These are phyloP conservation scores for Rana temporaria DNA, from an alignment of 2,113 vertebrate species.

Conservation along the genomic window DNA sequence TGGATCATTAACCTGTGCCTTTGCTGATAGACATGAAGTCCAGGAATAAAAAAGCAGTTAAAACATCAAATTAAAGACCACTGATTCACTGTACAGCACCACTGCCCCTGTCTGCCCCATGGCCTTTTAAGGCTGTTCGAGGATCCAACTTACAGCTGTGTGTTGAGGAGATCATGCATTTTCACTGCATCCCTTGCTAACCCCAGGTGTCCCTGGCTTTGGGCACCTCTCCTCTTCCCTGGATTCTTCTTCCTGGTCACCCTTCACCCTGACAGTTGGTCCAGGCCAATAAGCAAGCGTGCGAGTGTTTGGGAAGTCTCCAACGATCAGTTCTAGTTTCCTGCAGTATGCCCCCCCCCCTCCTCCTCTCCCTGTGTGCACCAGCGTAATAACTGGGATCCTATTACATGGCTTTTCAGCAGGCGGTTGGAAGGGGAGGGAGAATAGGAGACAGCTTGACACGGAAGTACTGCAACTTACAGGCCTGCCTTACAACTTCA, in stretches of 20 bases:
- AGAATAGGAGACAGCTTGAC: slow-evolving; percentile 40
- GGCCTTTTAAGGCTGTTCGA: slow-evolving; percentile 29
- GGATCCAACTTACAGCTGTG: slow-evolving; percentile 74
- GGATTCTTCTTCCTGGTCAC: slow-evolving; percentile 79
- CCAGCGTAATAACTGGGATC: slow-evolving; percentile 63
- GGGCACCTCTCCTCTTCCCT: slow-evolving; percentile 50
- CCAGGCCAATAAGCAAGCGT: slow-evolving; percentile 60
- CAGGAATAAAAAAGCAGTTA: too few relatives aligned
- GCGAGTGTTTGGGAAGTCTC: slow-evolving; percentile 55
- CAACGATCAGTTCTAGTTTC: slow-evolving; percentile 37
- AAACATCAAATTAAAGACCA: too few relatives aligned
- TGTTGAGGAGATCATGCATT: slow-evolving; percentile 72
- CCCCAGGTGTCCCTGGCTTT: slow-evolving; percentile 72
- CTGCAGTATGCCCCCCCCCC: slow-evolving; percentile 15
- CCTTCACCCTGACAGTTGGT: slow-evolving; percentile 69
- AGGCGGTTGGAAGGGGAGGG: slow-evolving; percentile 71
- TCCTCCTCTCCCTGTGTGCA: background rate
- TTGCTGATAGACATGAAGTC: too few relatives aligned
- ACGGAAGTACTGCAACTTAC: slow-evolving; percentile 65
- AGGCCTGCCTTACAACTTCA: slow-evolving; percentile 36
- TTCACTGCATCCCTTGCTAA: slow-evolving; percentile 65
- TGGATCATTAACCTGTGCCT: background rate
- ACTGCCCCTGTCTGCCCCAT: background rate
- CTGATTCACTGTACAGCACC: too few relatives aligned
- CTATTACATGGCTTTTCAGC: slow-evolving; percentile 66